A percentile compares a stretch with the other conserved stretches of the same genome.
Conservation (phyloP, 1,140 invertebrate species). For the Bicyclus anynana region DNA sequence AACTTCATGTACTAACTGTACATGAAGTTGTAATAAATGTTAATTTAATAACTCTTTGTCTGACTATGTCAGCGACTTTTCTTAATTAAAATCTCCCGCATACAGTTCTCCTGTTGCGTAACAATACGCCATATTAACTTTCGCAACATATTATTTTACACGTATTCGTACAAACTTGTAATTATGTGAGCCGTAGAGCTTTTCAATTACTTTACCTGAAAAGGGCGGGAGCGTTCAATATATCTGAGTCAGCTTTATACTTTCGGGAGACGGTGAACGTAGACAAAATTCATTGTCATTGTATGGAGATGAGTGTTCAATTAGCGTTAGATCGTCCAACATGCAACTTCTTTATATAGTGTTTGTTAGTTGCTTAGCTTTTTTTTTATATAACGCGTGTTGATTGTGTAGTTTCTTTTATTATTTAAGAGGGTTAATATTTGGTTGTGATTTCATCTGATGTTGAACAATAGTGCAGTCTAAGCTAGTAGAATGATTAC, state of each 20-base stretch:
- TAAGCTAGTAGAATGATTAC: too few relatives aligned
- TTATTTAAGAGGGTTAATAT: too few relatives aligned
- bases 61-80: not conserved
- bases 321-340: too few relatives aligned
- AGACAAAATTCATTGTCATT: not conserved
- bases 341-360: too few relatives aligned
- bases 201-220: constrained; percentile 20
- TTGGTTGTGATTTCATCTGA: too few relatives aligned
- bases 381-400: too few relatives aligned
- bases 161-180: constrained; percentile 3
- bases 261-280: not conserved
- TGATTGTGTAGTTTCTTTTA: too few relatives aligned
- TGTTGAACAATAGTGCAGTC: too few relatives aligned
- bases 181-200: constrained; percentile 16
- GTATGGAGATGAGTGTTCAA: not conserved
- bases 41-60: too few relatives aligned
- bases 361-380: too few relatives aligned
- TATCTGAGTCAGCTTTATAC: constrained; percentile 10
- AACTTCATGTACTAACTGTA: too few relatives aligned
- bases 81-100: not conserved
- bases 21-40: too few relatives aligned
- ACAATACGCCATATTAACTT: constrained; percentile 32
- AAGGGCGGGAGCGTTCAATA: constrained; percentile 18
- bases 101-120: not conserved
- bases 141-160: constrained; percentile 7